Evolutionary conservation across 2,113 vertebrate genomes (phyloP), one percentile per base, ranked within the genome.

Genomic region (Urocynchramus pylzowi): DNA sequence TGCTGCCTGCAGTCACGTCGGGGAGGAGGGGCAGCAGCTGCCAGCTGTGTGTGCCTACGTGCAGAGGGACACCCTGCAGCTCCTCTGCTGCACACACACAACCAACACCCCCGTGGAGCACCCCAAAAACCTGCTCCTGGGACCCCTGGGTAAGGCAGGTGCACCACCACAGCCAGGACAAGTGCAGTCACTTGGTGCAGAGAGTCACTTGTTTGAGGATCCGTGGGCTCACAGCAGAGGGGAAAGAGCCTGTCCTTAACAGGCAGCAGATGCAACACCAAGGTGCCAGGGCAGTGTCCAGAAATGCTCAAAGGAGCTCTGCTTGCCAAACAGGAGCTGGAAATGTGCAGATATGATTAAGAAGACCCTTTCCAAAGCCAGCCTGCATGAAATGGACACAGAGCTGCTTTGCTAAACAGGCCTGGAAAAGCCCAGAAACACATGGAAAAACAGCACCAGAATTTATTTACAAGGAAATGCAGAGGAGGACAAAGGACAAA

Each of bases 401-500:
- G 35, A 81, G 9, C 35, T 75, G 11, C 7, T 81, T 78, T 0
- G 0, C 54, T 42, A 42, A 74, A 24, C 2, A 84, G 42, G 59
- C 30, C 73, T 35, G 42, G 21, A 64, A 82, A 86, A 81, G 23
- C 9, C 44, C 60, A 93, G 84, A 87, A 91, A 71, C 16, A 84
- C 86, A n/a, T 21, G 56, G 77, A 37, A 92, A 97, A 95, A 93
- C 73, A 95, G 85, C 56, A 82, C 60, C 86, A 94, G 91, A 92
- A 87, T 69, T 61, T 95, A 94, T 97, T 95, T 94, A 82, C 91
- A 89, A 89, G 77, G 80, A 92, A 89, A 75, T 76, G 87, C 77
- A 96, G 93, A 80, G 94, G 83, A 94, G 79, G 94, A 95, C 92
- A 96, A 97, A 95, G 89, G 86, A 95, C 93, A 97, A 91, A 92